Conservation (phyloP, 2,113 vertebrate genomes). For the Trachemys scripta region DNA sequence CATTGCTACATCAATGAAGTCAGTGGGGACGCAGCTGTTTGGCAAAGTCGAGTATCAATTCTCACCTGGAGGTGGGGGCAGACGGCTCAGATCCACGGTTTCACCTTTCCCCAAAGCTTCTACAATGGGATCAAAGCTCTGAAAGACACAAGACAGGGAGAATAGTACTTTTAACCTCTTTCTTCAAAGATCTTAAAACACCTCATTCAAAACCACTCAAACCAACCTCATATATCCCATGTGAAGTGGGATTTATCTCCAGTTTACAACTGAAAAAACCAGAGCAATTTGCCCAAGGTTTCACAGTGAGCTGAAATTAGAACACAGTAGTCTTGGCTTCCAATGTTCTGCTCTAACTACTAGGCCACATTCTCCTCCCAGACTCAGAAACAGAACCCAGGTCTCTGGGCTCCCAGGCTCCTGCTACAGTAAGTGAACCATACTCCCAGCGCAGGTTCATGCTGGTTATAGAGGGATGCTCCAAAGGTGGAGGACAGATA, state of each 20-base stretch:
- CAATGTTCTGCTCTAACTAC: background rate
- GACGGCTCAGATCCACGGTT: constrained; percentile 77
- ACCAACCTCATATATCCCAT: rapidly evolving
- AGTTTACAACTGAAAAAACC: rapidly evolving
- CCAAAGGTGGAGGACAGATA: background rate
- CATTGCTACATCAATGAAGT: background rate
- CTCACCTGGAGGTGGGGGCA: constrained; percentile 89
- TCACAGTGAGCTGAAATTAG: background rate
- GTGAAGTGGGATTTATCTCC: rapidly evolving
- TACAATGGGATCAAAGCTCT: constrained; percentile 86
- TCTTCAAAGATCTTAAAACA: background rate
- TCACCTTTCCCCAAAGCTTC: constrained; percentile 82
- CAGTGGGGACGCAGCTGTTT: rapidly evolving
- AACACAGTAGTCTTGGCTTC: background rate
- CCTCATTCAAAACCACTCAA: rapidly evolving
- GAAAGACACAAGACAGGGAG: background rate
- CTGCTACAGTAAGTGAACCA: background rate
- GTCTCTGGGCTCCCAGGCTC: background rate
- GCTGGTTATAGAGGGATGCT: background rate
- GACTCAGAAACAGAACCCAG: background rate
- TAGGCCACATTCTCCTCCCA: background rate
- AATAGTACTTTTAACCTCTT: background rate
- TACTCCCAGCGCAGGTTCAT: background rate
- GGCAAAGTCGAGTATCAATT: background rate
- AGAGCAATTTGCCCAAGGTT: rapidly evolving